A percentile compares a stretch with the other conserved stretches of the same genome.
Conservation (phyloP, 2,113 vertebrate genomes). For the Campylomormyrus numenius region DNA sequence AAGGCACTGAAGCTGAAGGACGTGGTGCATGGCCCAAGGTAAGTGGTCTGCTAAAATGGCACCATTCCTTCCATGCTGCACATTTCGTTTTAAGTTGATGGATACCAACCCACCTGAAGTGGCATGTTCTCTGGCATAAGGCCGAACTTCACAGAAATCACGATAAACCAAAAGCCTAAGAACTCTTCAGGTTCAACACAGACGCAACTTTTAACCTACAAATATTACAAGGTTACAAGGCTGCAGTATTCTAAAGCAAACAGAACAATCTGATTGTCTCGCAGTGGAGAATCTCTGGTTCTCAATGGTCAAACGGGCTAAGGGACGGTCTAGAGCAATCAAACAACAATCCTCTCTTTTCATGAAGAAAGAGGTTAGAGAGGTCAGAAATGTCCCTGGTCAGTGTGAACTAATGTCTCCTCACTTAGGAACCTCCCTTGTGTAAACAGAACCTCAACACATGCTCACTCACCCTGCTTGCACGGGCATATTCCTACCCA, state of each 20-base stretch:
- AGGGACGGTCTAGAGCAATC: background rate
- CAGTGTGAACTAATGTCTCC: constrained; percentile 23
- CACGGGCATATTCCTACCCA: background rate
- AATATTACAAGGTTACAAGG: background rate
- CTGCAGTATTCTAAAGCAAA: background rate
- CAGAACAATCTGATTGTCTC: background rate
- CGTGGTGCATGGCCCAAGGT: background rate
- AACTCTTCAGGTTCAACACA: background rate
- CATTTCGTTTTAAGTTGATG: background rate
- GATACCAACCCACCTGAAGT: background rate
- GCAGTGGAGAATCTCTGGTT: background rate
- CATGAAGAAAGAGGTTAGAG: background rate
- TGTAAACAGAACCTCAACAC: constrained; percentile 35
- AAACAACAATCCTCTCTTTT: background rate
- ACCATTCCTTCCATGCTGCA: background rate
- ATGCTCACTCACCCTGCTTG: constrained; percentile 22
- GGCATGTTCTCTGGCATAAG: background rate
- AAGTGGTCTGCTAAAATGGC: background rate
- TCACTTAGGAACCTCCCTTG: constrained; percentile 32
- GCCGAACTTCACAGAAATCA: background rate
- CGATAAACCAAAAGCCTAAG: background rate
- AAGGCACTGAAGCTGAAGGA: background rate
- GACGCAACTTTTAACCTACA: background rate
- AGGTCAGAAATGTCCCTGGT: constrained; percentile 18
- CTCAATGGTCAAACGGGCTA: background rate